Base-by-base conservation (phyloP, 2,888 invertebrate genomes). In the Netelia inedita region DNA sequence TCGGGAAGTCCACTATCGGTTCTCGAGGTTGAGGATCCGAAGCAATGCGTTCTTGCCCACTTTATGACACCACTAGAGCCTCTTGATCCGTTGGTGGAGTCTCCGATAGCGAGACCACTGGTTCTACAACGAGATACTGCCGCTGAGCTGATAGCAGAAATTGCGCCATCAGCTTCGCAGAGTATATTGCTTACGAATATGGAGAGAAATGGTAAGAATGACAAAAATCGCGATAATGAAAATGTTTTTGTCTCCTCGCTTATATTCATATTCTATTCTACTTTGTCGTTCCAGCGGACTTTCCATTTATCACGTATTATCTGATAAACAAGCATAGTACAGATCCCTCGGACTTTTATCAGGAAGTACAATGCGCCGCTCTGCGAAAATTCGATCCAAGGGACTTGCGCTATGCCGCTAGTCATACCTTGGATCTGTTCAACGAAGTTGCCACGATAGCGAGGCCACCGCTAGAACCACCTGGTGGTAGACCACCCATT, bases 361-460 rank as follows among this genome's bases (percentile, higher is more conserved):
- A 97, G 92, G 97, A 97, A 91, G 96, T 98, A 93, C 96, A 98
- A 92, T 96, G 97, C 93, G 96, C 97, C 91, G 97, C 98, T 85
- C 94, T 98, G 93, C 96, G 96, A 89, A 98, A 97, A 94, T 98
- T 98, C 93, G 98, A 98, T 93, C 98, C 98, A 21, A 96, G 97
- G 91, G 95, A 95, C 87, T 94, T 96, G 85, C 96, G 97, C 90
- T 98, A 98, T 94, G 97, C 98, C 79, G 98, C 98, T 69, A 97
- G 97, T 86, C 98, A 98, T 92, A 98, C 98, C 0, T 94, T 98
- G 92, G 98, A 98, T 92, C 94, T 98, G 89, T 98, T 98, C 92
- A 97, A 97, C 91, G 98, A 98, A 94, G 98, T 98, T 82, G 98
- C 98, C 6, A 97, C 98, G 93, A 98, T 98, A 88, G 98, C 98